Evolutionary conservation across 1,140 invertebrate genomes (phyloP).

Genomic region (Cyclina sinensis): DNA sequence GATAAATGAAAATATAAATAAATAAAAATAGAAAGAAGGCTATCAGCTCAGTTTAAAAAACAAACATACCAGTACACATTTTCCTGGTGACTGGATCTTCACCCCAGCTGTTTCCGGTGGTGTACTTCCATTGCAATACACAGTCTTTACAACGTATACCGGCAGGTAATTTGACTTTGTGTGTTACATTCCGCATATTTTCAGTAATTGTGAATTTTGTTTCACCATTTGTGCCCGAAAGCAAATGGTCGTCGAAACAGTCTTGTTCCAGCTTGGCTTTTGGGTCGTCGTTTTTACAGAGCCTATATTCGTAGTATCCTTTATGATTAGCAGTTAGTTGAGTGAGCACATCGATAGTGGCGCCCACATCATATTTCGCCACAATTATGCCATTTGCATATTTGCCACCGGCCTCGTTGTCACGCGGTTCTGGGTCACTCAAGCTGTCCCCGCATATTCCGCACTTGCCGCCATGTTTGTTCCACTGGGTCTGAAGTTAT

Average conservation of each 20-base stretch:
- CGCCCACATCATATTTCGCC: conserved; percentile 55
- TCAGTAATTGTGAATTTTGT: conserved; percentile 61
- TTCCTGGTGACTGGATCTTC: conserved; percentile 43
- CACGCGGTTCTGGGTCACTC: conserved; percentile 87
- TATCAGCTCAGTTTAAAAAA: too few relatives aligned
- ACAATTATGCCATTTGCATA: conserved; percentile 67
- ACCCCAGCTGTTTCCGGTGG: conserved; percentile 83
- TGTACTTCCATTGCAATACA: conserved; percentile 96
- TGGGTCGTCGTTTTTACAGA: conserved; percentile 82
- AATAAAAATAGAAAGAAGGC: too few relatives aligned
- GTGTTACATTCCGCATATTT: conserved; percentile 1
- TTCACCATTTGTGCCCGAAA: conserved; percentile 88
- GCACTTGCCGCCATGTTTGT: conserved; percentile 91
- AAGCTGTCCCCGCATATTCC: conserved; percentile 96
- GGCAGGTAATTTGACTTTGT: conserved; percentile 89
- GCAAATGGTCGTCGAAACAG: conserved; percentile 70
- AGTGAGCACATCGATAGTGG: conserved; percentile 76
- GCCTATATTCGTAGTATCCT: conserved; percentile 70
- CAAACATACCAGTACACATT: conserved; percentile 45
- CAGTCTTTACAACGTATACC: conserved; percentile 95
- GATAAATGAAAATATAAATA: too few relatives aligned
- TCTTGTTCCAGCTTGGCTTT: conserved; percentile 62
- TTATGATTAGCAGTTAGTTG: conserved; percentile 71
- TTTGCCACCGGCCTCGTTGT: conserved; percentile 90
- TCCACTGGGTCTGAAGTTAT: conserved; percentile 49